A percentile compares a stretch with the other conserved stretches of the same genome.
Conservation (phyloP, 2,888 invertebrate genomes). For the Bellardia bayeri region DNA sequence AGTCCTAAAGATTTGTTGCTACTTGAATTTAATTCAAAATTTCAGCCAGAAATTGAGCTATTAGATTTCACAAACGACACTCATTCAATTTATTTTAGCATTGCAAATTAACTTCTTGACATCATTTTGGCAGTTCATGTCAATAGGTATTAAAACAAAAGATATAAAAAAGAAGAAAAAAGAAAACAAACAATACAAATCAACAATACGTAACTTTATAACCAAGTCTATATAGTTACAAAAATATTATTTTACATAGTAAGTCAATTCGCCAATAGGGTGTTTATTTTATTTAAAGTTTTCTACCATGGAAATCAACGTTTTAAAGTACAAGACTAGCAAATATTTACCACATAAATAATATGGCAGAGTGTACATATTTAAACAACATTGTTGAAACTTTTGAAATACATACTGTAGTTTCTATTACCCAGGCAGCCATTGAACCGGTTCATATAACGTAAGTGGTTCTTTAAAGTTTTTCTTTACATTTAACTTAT, state of each 20-base stretch:
- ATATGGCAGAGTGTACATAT: slow-evolving; percentile 3
- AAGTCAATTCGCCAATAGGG: not conserved
- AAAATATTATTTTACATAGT: not conserved
- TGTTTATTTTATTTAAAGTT: slow-evolving; percentile 34
- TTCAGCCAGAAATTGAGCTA: not conserved
- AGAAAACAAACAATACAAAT: not conserved
- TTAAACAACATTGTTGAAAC: slow-evolving; percentile 50
- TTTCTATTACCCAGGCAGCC: slow-evolving; percentile 28
- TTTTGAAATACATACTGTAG: slow-evolving; percentile 32
- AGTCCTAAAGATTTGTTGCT: not conserved
- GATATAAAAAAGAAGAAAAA: slow-evolving; percentile 5
- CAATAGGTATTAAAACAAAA: slow-evolving; percentile 58
- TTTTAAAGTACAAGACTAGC: not conserved
- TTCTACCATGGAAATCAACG: not conserved
- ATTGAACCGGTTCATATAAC: slow-evolving; percentile 45
- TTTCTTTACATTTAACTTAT: not conserved
- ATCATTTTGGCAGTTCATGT: slow-evolving; percentile 67
- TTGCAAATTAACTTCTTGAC: slow-evolving; percentile 53
- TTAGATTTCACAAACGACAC: slow-evolving; percentile 1
- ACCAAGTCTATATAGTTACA: not conserved
- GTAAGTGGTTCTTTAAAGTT: slow-evolving; percentile 30
- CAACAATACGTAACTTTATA: slow-evolving; percentile 11
- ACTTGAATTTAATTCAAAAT: not conserved
- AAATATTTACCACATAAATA: slow-evolving; percentile 42
- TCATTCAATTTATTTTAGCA: not conserved